Evolutionary conservation across 2,888 invertebrate genomes (phyloP), one percentile per base, ranked within the genome.

Genomic region (Temnothorax ravouxi): DNA sequence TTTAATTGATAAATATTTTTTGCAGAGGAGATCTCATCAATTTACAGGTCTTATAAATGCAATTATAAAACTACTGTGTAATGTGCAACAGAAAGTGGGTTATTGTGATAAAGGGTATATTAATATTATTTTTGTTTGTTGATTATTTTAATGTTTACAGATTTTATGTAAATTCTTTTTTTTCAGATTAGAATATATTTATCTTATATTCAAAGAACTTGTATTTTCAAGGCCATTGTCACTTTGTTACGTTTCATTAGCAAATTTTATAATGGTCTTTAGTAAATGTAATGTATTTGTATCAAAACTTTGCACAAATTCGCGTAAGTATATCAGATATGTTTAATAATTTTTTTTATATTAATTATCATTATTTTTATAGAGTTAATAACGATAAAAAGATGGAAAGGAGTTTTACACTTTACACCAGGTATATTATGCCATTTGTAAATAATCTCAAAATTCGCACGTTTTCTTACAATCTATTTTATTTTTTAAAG

Each of bases 21-120:
- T 91, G 44, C 82, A 94, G 94, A 94, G 94, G 88, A 92, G 95
- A 86, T 91, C 94, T 11, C 94, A 95, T 90, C 95, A 95, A 81
- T 95, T 95, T 77, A 93, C 93, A 77, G 95, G 94, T 15, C 87
- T 95, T 25, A 89, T 94, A 76, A 93, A 91, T 83, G 92, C 94
- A 8, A 92, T 94, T 67, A 72, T 89, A 52, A 90, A 89, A 76
- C 86, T 92, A 54, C 80, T 95, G 38, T 86, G 85, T n/a, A 94
- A 92, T 83, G 93, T 93, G 3, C 92, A 94, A 38, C 89, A 86
- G 75, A 92, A 86, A 79, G 84, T 93, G 44, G 91, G 90, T 56
- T 94, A 93, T 83, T 91, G 92, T 84, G 80, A 90, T 18, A 89
- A 74, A 61, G 93, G 93, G 93, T 94, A 92, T 4, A 75, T n/a